Conservation (phyloP, 2,113 vertebrate genomes). For the Grus americana region DNA sequence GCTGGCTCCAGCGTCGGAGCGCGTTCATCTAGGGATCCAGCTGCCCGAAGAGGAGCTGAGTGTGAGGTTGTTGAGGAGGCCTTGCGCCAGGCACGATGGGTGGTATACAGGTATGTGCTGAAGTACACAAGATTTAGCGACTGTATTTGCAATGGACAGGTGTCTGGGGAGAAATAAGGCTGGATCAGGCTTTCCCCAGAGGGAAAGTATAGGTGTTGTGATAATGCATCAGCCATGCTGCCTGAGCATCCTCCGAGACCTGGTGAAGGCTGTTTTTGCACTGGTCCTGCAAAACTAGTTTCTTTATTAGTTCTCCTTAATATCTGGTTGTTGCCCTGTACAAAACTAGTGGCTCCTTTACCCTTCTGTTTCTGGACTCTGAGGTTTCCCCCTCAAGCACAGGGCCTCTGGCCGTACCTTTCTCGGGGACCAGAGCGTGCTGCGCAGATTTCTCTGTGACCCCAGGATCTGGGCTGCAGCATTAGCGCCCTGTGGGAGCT, state of each 20-base stretch:
- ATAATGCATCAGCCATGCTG: not conserved
- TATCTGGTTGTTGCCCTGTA: not conserved
- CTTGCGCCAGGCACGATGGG: not conserved
- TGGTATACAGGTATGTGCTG: rapidly evolving
- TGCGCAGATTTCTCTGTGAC: not conserved
- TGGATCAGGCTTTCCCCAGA: not conserved
- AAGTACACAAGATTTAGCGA: rapidly evolving
- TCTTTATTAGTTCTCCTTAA: not conserved
- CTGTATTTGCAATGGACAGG: not conserved
- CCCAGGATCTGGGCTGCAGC: not conserved
- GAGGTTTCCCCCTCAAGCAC: not conserved
- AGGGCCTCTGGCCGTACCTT: not conserved
- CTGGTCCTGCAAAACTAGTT: not conserved
- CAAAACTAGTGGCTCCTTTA: not conserved
- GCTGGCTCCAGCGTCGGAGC: not conserved
- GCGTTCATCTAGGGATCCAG: not conserved
- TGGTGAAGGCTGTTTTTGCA: not conserved
- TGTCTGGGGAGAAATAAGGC: not conserved
- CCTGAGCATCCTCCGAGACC: not conserved
- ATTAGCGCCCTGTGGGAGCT: not conserved
- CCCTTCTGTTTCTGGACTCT: not conserved
- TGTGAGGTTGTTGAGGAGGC: no score
- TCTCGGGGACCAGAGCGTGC: not conserved
- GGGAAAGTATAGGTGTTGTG: not conserved
- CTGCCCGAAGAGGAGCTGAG: not conserved